Conservation (phyloP, 1,140 invertebrate genomes). For the Zaprionus ornatus region DNA sequence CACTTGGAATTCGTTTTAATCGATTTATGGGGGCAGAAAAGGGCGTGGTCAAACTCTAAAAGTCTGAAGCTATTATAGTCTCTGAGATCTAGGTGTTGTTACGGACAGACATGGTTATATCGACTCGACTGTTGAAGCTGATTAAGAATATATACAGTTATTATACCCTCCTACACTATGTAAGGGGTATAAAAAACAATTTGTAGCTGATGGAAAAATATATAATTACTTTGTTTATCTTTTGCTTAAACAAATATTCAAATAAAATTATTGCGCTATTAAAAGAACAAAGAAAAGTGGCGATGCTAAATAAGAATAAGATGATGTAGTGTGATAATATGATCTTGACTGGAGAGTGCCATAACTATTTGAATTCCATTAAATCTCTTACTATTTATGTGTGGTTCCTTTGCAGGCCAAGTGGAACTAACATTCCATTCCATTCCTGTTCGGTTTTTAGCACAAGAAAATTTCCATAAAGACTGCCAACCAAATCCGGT, state of each 20-base stretch:
- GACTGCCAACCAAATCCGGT: conserved; percentile 12
- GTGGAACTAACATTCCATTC: conserved; percentile 4
- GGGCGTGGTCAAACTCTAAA: no score
- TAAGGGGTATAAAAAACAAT: not conserved
- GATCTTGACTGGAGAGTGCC: not conserved
- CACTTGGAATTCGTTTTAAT: no score
- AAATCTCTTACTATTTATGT: not conserved
- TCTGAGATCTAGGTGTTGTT: no score
- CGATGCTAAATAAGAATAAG: not conserved
- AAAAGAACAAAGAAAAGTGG: not conserved
- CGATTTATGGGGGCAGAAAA: no score
- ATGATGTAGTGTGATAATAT: not conserved
- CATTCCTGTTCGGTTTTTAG: not conserved
- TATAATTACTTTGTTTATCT: not conserved
- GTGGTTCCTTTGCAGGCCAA: not conserved
- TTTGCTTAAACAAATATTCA: not conserved
- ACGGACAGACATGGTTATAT: no score
- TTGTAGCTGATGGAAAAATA: not conserved
- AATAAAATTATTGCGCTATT: not conserved
- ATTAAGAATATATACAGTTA: no score
- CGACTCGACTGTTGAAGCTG: no score
- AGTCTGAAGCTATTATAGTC: no score
- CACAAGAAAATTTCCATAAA: not conserved
- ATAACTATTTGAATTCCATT: not conserved
- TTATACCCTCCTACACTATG: no score